These are phyloP conservation scores for Anarrhichthys ocellatus DNA, from an alignment of 2,113 vertebrate genomes.

Conservation along the genomic window DNA sequence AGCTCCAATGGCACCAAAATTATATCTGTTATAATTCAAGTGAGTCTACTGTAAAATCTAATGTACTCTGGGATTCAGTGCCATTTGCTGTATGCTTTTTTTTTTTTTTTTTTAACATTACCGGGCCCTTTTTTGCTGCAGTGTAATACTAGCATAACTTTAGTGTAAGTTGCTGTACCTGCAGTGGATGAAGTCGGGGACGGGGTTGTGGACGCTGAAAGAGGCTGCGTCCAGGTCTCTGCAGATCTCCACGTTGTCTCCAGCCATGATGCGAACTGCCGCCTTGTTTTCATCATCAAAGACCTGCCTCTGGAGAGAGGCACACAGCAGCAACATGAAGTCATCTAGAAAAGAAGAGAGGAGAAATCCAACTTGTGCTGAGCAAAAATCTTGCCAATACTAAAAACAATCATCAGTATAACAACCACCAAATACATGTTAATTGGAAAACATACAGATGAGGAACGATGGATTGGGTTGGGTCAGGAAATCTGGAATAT, in stretches of 20 bases:
- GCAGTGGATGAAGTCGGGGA: slow-evolving; percentile 98
- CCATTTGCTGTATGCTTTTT: not conserved
- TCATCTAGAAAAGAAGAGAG: slow-evolving; percentile 85
- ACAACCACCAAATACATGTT: not conserved
- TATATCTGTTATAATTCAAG: not conserved
- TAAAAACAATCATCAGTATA: not conserved
- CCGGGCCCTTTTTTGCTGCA: not conserved
- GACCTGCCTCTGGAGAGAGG: slow-evolving; percentile 94
- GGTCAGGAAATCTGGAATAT: slow-evolving; percentile 93
- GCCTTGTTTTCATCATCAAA: slow-evolving; percentile 97
- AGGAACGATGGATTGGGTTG: slow-evolving; percentile 92
- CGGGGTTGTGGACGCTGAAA: slow-evolving; percentile 97
- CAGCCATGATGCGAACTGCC: slow-evolving; percentile 92
- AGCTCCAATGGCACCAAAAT: slow-evolving; percentile 17
- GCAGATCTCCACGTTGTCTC: slow-evolving; percentile 99
- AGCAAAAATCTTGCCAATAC: not conserved
- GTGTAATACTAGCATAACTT: not conserved
- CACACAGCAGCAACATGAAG: slow-evolving; percentile 96
- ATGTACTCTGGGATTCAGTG: not conserved
- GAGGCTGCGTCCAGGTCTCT: slow-evolving; percentile 95
- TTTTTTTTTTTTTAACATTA: not conserved
- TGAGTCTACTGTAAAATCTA: slow-evolving; percentile 20
- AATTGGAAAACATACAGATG: slow-evolving; percentile 87
- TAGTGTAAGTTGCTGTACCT: slow-evolving; percentile 80
- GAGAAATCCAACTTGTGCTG: not conserved